Percentiles rank a stretch among this genome's conserved stretches.
These are phyloP conservation scores for Drosophila aldrichi DNA, from an alignment of 2,888 invertebrate genomes.

Conservation along the genomic window DNA sequence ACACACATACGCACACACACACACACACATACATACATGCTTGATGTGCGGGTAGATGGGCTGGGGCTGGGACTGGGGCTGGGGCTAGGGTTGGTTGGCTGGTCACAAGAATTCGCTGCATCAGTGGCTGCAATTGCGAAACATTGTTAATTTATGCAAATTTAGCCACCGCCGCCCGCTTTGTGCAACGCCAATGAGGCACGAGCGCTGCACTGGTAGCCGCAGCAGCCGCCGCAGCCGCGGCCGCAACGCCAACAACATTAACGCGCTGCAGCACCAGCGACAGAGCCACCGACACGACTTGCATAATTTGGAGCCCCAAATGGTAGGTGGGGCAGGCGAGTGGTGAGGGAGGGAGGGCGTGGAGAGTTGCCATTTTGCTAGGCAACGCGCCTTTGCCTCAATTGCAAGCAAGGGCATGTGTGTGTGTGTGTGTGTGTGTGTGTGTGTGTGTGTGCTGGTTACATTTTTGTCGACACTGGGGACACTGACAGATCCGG, in stretches of 20 bases:
- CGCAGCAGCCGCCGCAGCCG: constrained; percentile 53
- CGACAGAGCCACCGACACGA: constrained; percentile 54
- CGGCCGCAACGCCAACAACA: constrained; percentile 70
- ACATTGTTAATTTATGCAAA: constrained; percentile 80
- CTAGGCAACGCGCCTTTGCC: constrained; percentile 48
- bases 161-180: constrained; percentile 74
- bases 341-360: not conserved
- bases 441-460: constrained; percentile 16
- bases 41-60: constrained; percentile 28
- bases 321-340: not conserved
- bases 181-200: constrained; percentile 79
- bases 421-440: not conserved
- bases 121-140: constrained; percentile 77
- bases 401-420: constrained; percentile 63
- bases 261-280: constrained; percentile 63
- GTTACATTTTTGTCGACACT: constrained; percentile 52
- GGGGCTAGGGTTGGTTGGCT: constrained; percentile 2
- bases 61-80: not conserved
- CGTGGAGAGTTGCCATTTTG: not conserved
- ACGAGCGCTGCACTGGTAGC: constrained; percentile 53
- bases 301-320: constrained; percentile 64
- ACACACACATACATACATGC: not conserved
- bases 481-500: constrained; percentile 25
- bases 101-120: constrained; percentile 70
- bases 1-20: constrained; percentile 18